Evolutionary conservation across 2,888 invertebrate genomes (phyloP).

Genomic region (Plutella xylostella): DNA sequence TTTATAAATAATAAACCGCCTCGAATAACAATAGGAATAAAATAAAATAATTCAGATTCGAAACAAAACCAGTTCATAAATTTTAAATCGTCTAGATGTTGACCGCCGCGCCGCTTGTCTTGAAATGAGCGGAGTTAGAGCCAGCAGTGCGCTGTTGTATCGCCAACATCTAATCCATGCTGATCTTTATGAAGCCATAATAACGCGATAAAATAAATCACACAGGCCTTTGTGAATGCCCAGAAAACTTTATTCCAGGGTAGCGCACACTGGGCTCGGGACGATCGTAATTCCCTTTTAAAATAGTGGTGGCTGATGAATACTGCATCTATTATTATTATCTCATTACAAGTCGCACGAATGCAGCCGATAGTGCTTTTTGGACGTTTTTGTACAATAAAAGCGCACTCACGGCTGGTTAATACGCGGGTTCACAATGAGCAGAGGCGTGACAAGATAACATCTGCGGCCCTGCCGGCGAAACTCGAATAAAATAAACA

Average conservation of each 20-base stretch:
- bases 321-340: slow-evolving; percentile 24
- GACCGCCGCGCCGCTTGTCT: too few species aligned
- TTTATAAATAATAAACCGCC: too few species aligned
- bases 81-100: too few species aligned
- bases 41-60: too few species aligned
- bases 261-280: background rate
- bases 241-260: background rate
- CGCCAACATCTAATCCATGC: background rate
- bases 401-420: slow-evolving; percentile 34
- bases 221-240: background rate
- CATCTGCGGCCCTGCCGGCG: slow-evolving; percentile 48
- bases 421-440: slow-evolving; percentile 22
- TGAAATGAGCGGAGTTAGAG: too few species aligned
- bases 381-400: slow-evolving; percentile 35
- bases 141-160: too few species aligned
- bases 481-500: slow-evolving; percentile 55
- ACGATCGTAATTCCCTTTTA: too few species aligned
- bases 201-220: slow-evolving; percentile 1
- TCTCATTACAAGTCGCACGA: slow-evolving; percentile 42
- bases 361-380: slow-evolving; percentile 27
- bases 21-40: too few species aligned
- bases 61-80: too few species aligned
- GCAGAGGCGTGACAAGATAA: slow-evolving; percentile 62
- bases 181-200: background rate
- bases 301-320: too few species aligned